phyloP scores from a whole-genome alignment of 2,797 vertebrate species.

The Thamnophis elegans region DNA sequence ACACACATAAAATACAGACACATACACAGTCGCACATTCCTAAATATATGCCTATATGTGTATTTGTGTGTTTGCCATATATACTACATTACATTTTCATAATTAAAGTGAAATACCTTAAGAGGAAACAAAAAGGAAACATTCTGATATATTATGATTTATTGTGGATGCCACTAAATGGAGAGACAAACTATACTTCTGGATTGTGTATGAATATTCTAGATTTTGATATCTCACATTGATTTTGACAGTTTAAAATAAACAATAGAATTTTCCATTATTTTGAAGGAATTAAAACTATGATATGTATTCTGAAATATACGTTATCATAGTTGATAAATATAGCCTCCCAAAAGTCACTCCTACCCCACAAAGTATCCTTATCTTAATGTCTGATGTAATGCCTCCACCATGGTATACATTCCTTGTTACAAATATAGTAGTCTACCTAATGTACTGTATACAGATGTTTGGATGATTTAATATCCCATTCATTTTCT shows the following conservation, averaged over 20 bases:
- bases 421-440: not conserved
- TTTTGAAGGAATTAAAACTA: not conserved
- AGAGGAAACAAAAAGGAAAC: not conserved
- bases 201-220: not conserved
- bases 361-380: not conserved
- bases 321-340: not conserved
- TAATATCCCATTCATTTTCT: not conserved
- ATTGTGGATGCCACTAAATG: not conserved
- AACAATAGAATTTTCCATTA: not conserved
- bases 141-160: not conserved
- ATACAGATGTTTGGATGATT: not conserved
- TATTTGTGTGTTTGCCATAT: not conserved
- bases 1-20: not conserved
- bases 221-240: not conserved
- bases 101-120: not conserved
- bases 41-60: not conserved
- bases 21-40: not conserved
- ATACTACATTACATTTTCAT: not conserved
- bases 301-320: not conserved
- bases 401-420: not conserved
- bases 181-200: not conserved
- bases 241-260: not conserved
- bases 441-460: not conserved
- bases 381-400: not conserved
- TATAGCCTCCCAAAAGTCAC: not conserved